Conservation (phyloP, 92 coral and sea anemone genomes). For the Porites rus region DNA sequence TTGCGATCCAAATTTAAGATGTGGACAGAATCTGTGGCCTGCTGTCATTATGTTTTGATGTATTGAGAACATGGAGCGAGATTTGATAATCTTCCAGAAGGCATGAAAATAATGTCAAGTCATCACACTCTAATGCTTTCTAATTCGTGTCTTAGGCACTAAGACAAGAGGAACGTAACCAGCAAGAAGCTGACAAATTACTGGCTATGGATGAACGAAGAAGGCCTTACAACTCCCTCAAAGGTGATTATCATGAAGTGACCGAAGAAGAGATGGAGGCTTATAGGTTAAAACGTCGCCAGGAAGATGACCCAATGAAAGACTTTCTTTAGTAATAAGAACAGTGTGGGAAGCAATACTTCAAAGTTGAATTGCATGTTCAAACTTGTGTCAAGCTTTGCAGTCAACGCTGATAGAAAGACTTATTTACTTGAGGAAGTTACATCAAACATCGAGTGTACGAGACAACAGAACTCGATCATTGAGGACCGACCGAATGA, state of each 20-base stretch:
- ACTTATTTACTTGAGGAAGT: neutral
- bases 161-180: constrained; percentile 80
- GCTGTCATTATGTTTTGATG: no score
- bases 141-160: constrained; percentile 70
- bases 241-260: constrained; percentile 89
- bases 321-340: constrained; percentile 57
- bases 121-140: neutral
- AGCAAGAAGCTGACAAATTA: constrained; percentile 83
- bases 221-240: constrained; percentile 91
- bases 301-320: constrained; percentile 95
- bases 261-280: constrained; percentile 97
- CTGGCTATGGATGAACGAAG: constrained; percentile 93
- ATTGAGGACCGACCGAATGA: no score
- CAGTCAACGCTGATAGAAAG: neutral
- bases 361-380: neutral
- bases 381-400: neutral
- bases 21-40: no score
- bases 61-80: neutral
- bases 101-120: neutral
- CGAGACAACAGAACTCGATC: neutral
- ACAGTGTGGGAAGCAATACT: neutral
- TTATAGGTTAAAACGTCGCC: constrained; percentile 88
- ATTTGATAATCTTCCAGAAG: neutral
- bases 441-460: neutral
- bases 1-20: no score